Conservation (phyloP, 2,113 vertebrate genomes). For the Tragelaphus buxtoni region DNA sequence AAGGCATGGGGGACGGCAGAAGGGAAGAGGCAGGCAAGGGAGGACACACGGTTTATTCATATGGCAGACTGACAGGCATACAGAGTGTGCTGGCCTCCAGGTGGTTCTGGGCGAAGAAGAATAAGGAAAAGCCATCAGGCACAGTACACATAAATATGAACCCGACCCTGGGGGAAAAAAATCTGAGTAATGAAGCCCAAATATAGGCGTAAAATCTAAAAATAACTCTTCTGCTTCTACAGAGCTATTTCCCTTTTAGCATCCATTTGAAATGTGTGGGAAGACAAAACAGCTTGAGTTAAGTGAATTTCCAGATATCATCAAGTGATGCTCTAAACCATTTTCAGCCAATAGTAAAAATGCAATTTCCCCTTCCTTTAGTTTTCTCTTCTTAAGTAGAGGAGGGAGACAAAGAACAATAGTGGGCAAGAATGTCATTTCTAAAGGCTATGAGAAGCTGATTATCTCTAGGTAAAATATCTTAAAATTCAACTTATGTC, state of each 20-base stretch:
- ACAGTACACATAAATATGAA: slow-evolving; percentile 23
- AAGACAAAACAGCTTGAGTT: slow-evolving; percentile 51
- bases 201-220: slow-evolving; percentile 68
- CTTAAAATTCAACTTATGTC: not conserved
- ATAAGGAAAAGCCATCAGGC: slow-evolving; percentile 54
- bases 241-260: slow-evolving; percentile 52
- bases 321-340: slow-evolving; percentile 31
- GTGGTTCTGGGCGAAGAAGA: slow-evolving; percentile 22
- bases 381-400: not conserved
- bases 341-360: slow-evolving; percentile 31
- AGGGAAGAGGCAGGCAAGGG: not conserved
- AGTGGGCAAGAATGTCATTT: not conserved
- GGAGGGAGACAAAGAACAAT: not conserved
- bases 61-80: not conserved
- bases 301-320: slow-evolving; percentile 70
- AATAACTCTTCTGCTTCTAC: slow-evolving; percentile 58
- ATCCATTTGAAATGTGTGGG: slow-evolving; percentile 50
- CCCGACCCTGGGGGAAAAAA: not conserved
- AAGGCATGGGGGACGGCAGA: not conserved
- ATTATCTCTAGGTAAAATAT: slow-evolving; percentile 39
- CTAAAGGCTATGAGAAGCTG: slow-evolving; percentile 25
- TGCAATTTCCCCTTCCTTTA: slow-evolving; percentile 21
- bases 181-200: slow-evolving; percentile 63
- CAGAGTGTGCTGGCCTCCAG: not conserved
- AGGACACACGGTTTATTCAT: slow-evolving; percentile 29